phyloP scores from a whole-genome alignment of 2,888 invertebrate species.

The Ypsolopha scabrella region DNA sequence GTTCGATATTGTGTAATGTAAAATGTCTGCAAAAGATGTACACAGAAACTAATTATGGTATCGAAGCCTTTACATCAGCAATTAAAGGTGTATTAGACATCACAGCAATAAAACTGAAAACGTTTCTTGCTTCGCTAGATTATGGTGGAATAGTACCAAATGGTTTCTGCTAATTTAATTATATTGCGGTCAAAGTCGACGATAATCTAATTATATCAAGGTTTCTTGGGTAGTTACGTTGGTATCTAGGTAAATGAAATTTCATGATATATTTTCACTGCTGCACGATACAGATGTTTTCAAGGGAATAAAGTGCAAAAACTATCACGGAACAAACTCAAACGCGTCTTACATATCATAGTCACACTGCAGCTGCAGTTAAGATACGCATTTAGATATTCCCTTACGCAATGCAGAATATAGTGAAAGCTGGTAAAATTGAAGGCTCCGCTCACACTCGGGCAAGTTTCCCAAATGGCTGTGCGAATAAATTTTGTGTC shows the following conservation, averaged over 20 bases:
- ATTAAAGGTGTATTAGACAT: too few relatives aligned
- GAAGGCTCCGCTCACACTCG: conserved; percentile 45
- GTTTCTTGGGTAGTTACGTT: not conserved
- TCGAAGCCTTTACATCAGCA: too few relatives aligned
- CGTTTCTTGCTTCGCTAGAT: too few relatives aligned
- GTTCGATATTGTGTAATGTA: too few relatives aligned
- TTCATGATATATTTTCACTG: too few relatives aligned
- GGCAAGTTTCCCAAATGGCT: conserved; percentile 43
- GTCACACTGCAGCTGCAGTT: not conserved
- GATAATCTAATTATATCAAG: not conserved
- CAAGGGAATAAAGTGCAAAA: too few relatives aligned
- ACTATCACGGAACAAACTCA: too few relatives aligned
- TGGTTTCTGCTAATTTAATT: not conserved
- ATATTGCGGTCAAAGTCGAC: not conserved
- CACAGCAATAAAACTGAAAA: too few relatives aligned
- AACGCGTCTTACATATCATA: too few relatives aligned
- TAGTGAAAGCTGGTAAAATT: conserved; percentile 51
- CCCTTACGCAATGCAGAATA: conserved; percentile 32
- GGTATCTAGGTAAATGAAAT: not conserved
- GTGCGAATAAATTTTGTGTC: conserved; percentile 26
- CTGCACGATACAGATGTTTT: too few relatives aligned
- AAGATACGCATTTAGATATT: conserved; percentile 35
- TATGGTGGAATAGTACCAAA: not conserved
- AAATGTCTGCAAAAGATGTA: too few relatives aligned
- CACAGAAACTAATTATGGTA: too few relatives aligned